Percentiles rank a stretch among this genome's conserved stretches.
Conservation (phyloP, 35 echinoderm and acorn worm species). For the Anneissia japonica region DNA sequence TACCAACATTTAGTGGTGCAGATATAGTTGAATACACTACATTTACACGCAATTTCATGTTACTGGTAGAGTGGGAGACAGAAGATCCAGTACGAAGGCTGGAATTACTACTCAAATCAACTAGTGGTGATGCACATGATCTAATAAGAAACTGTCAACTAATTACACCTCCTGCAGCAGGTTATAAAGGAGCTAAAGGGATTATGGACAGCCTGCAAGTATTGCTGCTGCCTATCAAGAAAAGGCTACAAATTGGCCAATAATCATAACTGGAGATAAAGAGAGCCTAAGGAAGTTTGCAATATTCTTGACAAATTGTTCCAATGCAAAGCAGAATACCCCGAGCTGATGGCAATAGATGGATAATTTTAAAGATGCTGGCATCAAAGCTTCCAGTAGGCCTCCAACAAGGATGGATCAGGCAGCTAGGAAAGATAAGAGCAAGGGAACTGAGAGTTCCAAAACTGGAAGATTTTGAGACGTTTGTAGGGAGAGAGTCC, state of each 20-base stretch:
- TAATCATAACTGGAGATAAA: constrained; percentile 6
- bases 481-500: constrained; percentile 24
- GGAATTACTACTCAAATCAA: constrained; percentile 42
- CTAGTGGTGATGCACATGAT: constrained; percentile 34
- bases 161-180: constrained; percentile 2
- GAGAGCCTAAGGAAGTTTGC: constrained; percentile 32
- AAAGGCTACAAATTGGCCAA: constrained; percentile 31
- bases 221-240: constrained; percentile 30
- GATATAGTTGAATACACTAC: constrained; percentile 31
- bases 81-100: not conserved
- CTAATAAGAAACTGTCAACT: constrained; percentile 25
- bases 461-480: constrained; percentile 50
- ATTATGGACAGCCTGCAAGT: constrained; percentile 32
- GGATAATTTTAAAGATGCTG: constrained; percentile 14
- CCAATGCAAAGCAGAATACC: constrained; percentile 16
- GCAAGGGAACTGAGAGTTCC: too few relatives aligned
- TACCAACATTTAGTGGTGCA: constrained; percentile 27
- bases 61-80: constrained; percentile 35
- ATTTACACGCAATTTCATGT: constrained; percentile 46
- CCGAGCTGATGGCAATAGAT: constrained; percentile 38
- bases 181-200: constrained; percentile 26
- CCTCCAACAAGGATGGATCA: constrained; percentile 44
- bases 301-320: constrained; percentile 38
- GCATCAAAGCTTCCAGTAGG: constrained; percentile 26
- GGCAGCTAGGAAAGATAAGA: constrained; percentile 9